These are phyloP conservation scores for Cricetomys ansorgei DNA, from an alignment of 2,113 vertebrate genomes.

Conservation along the genomic window DNA sequence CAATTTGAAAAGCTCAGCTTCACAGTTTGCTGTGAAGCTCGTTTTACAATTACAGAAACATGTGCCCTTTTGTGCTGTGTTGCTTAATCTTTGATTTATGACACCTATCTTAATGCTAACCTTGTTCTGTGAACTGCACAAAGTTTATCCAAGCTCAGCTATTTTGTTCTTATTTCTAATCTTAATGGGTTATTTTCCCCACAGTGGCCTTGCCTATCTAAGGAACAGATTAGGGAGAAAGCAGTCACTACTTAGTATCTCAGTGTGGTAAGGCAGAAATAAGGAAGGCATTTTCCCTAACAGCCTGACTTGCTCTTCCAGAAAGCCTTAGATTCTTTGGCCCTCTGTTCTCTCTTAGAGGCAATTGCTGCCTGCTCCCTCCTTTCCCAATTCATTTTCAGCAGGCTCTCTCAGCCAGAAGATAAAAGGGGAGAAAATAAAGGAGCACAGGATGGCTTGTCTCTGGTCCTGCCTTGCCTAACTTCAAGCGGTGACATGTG, in stretches of 20 bases:
- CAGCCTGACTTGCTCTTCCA: not conserved
- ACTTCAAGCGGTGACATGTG: not conserved
- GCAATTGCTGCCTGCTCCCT: not conserved
- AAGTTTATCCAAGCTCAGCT: conserved; percentile 61
- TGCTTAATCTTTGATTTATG: conserved; percentile 78
- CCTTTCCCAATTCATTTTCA: not conserved
- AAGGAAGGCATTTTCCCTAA: not conserved
- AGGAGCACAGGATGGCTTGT: not conserved
- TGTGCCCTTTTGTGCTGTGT: conserved; percentile 36
- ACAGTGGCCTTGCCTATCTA: not conserved
- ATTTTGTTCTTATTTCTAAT: conserved; percentile 74
- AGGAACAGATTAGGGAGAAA: conserved; percentile 39
- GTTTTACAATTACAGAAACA: conserved; percentile 71
- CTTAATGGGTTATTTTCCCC: conserved; percentile 73
- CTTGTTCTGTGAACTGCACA: conserved; percentile 67
- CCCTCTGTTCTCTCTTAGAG: not conserved
- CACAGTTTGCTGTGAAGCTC: conserved; percentile 52
- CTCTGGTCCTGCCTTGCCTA: not conserved
- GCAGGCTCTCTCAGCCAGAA: not conserved
- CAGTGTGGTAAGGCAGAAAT: not conserved
- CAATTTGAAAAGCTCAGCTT: conserved; percentile 78
- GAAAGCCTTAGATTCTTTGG: not conserved
- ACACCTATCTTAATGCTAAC: conserved; percentile 63
- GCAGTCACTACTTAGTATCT: conserved; percentile 7
- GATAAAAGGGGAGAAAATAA: not conserved